These are phyloP conservation scores for Selene dorsalis DNA, from an alignment of 2,797 vertebrate species.

Conservation along the genomic window DNA sequence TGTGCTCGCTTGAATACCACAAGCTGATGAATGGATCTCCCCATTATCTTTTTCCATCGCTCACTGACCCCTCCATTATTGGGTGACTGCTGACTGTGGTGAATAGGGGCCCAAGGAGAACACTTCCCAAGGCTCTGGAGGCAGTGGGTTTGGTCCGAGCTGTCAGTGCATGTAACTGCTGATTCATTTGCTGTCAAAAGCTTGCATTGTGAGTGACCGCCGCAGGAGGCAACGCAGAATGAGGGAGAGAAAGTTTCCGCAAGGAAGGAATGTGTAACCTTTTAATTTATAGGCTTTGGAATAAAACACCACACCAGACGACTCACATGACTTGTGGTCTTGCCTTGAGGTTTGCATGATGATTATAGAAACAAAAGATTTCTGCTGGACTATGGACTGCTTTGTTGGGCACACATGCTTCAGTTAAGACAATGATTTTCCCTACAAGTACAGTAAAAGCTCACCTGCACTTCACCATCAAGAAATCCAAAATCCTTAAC, in stretches of 20 bases:
- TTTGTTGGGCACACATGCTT: neutral
- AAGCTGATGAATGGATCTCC: conserved; percentile 78
- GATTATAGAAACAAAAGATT: neutral
- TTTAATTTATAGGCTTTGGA: conserved; percentile 62
- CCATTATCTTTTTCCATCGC: conserved; percentile 81
- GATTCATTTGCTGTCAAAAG: conserved; percentile 87
- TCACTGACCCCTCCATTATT: conserved; percentile 84
- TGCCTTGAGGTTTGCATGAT: neutral
- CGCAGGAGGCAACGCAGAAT: conserved; percentile 71
- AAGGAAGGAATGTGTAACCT: conserved; percentile 75
- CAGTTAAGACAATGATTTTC: neutral
- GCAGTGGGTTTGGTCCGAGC: conserved; percentile 78
- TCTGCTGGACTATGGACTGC: neutral
- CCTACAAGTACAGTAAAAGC: neutral
- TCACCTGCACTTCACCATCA: conserved; percentile 76
- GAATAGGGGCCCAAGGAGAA: conserved; percentile 77
- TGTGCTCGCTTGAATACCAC: conserved; percentile 70
- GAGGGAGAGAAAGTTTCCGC: conserved; percentile 60
- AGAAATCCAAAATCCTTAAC: conserved; percentile 61
- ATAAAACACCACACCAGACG: neutral
- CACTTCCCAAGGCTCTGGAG: conserved; percentile 77
- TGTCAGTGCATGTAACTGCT: conserved; percentile 86
- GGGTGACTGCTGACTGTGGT: conserved; percentile 80
- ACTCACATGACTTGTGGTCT: conserved; percentile 6
- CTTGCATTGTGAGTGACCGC: conserved; percentile 79